phyloP scores from a whole-genome alignment of 2,888 invertebrate genomes.

The Spodoptera picta region DNA sequence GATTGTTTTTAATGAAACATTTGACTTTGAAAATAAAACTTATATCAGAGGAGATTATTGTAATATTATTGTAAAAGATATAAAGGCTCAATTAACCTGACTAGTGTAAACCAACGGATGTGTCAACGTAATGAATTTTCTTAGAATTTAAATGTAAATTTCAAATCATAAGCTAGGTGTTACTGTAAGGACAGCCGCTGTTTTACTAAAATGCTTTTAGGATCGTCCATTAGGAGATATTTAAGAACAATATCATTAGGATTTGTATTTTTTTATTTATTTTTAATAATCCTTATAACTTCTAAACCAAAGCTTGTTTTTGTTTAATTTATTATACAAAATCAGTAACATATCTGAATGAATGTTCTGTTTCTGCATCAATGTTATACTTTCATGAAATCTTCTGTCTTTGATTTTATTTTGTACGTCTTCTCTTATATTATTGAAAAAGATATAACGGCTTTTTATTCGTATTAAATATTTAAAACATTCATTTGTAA shows the following conservation, averaged over 20 bases:
- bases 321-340: constrained; percentile 67
- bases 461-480: neutral
- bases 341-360: constrained; percentile 32
- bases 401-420: constrained; percentile 4
- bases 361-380: constrained; percentile 15
- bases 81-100: constrained; percentile 60
- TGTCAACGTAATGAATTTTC: constrained; percentile 61
- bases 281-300: constrained; percentile 58
- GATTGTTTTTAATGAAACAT: constrained; percentile 23
- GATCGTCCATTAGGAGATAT: constrained; percentile 37
- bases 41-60: constrained; percentile 42
- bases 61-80: constrained; percentile 26
- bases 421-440: neutral
- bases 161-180: constrained; percentile 46
- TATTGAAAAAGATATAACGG: neutral
- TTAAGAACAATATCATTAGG: constrained; percentile 44
- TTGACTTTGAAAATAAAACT: constrained; percentile 26
- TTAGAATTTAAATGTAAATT: constrained; percentile 56
- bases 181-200: constrained; percentile 44
- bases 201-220: constrained; percentile 49
- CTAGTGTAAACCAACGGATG: constrained; percentile 57
- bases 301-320: constrained; percentile 81
- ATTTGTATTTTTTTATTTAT: constrained; percentile 64
- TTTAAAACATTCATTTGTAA: constrained; percentile 35
- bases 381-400: neutral